Conservation (phyloP, 2,797 vertebrate genomes). For the Nannoperca australis region DNA sequence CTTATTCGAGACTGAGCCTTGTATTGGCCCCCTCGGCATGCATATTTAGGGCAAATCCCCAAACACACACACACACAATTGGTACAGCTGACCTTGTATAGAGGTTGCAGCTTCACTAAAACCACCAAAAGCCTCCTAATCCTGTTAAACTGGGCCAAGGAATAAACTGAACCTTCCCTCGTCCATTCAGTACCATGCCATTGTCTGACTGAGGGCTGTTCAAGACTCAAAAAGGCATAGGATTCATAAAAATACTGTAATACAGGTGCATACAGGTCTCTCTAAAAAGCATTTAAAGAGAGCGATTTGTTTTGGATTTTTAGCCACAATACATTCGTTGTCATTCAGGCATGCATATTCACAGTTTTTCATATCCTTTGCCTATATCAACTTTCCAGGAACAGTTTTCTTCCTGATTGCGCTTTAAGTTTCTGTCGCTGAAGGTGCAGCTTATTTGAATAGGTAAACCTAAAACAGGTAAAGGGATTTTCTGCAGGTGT, state of each 20-base stretch:
- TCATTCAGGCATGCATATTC: conserved; percentile 22
- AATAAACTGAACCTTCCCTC: conserved; percentile 65
- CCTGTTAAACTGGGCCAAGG: conserved; percentile 64
- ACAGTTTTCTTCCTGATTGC: conserved; percentile 60
- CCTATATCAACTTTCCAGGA: conserved; percentile 24
- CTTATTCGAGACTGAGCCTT: conserved; percentile 64
- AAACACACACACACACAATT: conserved; percentile 53
- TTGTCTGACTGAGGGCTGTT: conserved; percentile 49
- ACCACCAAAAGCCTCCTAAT: conserved; percentile 75
- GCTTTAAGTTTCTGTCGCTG: conserved; percentile 7
- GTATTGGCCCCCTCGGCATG: conserved; percentile 58
- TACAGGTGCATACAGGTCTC: conserved; percentile 2
- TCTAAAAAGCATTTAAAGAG: conserved; percentile 20
- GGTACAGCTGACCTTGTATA: conserved; percentile 71
- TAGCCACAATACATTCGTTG: background rate
- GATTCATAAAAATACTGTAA: conserved; percentile 20
- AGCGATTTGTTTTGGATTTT: conserved; percentile 41
- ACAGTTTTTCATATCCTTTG: conserved; percentile 30
- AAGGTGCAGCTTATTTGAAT: conserved; percentile 43
- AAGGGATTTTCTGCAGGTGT: conserved; percentile 31
- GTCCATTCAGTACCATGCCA: conserved; percentile 40
- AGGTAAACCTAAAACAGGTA: conserved; percentile 21
- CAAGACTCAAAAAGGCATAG: conserved; percentile 56
- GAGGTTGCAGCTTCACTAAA: conserved; percentile 67
- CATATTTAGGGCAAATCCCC: conserved; percentile 70